Evolutionary conservation across 2,797 vertebrate species (phyloP), one percentile per base, ranked within the genome.

Genomic region (Mustela erminea): DNA sequence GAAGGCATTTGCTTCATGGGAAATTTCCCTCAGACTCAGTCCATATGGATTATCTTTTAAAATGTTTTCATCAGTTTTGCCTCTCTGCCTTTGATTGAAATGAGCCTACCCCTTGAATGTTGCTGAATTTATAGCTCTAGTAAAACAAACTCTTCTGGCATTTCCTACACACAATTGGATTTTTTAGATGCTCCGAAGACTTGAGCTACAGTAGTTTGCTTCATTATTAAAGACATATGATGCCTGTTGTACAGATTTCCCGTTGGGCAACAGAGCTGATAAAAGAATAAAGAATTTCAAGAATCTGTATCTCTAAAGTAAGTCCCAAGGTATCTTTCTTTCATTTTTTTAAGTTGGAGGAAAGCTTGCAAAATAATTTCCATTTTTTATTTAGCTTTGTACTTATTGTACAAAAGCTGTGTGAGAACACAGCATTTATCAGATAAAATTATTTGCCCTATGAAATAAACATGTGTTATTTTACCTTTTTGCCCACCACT

Each of bases 171-270:
- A 96, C 95, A 97, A 95, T 75, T 97, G 95, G 72, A 60, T 97
- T 97, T 98, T 90, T 95, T 94, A 96, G 90, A 92, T 83, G 60
- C 92, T 98, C 3, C 0, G 85, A 91, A 97, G 93, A 95, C 97
- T 97, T 81, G 78, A 96, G 96, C 93, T 97, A 94, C 38, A 95
- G 92, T 97, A 93, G 58, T 96, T 98, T 98, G 88, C 96, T 98
- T 98, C 95, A 97, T 98, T 98, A 98, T 98, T 98, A 98, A 98
- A 98, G 98, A 97, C 97, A 96, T 95, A 97, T 83, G 94, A 97
- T 94, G 41, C 68, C 93, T 97, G 95, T 97, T 97, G 85, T 97
- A 97, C 95, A 95, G 89, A 97, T 97, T 97, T 97, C 87, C 97
- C 97, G 43, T 72, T 98, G 96, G 94, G 97, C 96, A 97, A 94